Evolutionary conservation across 2,113 vertebrate genomes (phyloP).

Genomic region (Python bivittatus): DNA sequence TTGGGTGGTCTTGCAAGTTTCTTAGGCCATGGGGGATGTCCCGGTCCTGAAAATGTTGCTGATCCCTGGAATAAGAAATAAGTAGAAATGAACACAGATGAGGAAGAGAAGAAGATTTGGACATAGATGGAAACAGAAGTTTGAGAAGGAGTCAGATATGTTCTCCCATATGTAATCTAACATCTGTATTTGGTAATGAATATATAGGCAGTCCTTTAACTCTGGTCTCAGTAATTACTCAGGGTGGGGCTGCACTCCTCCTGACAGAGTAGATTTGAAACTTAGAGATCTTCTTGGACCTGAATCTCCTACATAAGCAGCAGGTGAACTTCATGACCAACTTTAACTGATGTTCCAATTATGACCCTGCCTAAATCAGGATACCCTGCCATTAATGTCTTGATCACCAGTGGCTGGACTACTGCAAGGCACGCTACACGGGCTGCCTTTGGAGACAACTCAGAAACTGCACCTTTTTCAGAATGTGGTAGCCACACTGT

Average conservation of each 20-base stretch:
- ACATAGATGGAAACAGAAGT: background rate
- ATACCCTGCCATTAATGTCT: background rate
- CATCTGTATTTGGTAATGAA: background rate
- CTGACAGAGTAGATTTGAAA: background rate
- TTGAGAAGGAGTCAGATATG: background rate
- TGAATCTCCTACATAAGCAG: background rate
- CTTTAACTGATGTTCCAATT: background rate
- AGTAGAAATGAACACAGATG: background rate
- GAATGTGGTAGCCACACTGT: background rate
- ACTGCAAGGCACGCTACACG: background rate
- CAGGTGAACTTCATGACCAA: background rate
- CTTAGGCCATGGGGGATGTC: background rate
- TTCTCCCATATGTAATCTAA: background rate
- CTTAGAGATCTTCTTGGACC: background rate
- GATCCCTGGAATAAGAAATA: background rate
- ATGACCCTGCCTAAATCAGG: background rate
- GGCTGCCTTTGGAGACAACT: background rate
- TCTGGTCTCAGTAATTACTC: background rate
- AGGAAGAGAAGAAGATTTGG: background rate
- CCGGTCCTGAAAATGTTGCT: background rate
- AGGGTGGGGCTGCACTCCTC: background rate
- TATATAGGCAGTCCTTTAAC: background rate
- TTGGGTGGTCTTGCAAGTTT: background rate
- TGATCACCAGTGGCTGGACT: background rate
- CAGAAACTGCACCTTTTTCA: background rate